A percentile compares a stretch with the other conserved stretches of the same genome.
phyloP scores from a whole-genome alignment of 2,888 invertebrate species.

The Gandaritis pyraliata region DNA sequence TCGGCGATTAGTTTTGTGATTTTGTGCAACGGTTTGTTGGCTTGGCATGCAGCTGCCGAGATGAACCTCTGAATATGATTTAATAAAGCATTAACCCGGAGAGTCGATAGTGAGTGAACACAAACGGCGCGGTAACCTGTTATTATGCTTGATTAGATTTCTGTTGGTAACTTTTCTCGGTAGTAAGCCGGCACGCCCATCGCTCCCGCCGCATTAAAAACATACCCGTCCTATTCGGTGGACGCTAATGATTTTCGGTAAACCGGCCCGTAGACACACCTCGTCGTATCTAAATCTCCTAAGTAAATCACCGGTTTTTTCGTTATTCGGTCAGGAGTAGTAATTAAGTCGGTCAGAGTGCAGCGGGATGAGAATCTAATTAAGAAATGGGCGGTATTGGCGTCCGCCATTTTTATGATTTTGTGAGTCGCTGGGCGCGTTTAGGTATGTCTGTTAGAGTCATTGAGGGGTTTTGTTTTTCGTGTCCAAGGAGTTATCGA shows the following conservation, averaged over 20 bases:
- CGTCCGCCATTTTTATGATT: slow-evolving; percentile 65
- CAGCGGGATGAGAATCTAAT: slow-evolving; percentile 81
- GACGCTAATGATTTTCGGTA: slow-evolving; percentile 84
- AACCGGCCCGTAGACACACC: slow-evolving; percentile 80
- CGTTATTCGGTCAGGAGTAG: slow-evolving; percentile 78
- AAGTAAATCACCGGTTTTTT: slow-evolving; percentile 81
- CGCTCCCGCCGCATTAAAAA: slow-evolving; percentile 82
- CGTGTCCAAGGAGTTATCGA: slow-evolving; percentile 57
- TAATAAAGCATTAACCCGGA: slow-evolving; percentile 80
- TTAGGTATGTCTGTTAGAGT: slow-evolving; percentile 43
- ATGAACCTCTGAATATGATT: slow-evolving; percentile 77
- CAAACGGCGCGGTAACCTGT: slow-evolving; percentile 82
- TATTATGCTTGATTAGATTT: slow-evolving; percentile 84
- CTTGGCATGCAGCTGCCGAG: slow-evolving; percentile 67
- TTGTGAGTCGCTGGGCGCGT: slow-evolving; percentile 45
- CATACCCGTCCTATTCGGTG: slow-evolving; percentile 79
- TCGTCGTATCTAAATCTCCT: slow-evolving; percentile 75
- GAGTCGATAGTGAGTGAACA: slow-evolving; percentile 78
- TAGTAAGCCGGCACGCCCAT: slow-evolving; percentile 82
- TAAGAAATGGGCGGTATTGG: slow-evolving; percentile 76
- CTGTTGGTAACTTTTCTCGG: slow-evolving; percentile 84
- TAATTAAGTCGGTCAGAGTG: slow-evolving; percentile 84
- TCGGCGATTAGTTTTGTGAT: slow-evolving; percentile 53
- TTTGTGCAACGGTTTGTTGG: slow-evolving; percentile 47
- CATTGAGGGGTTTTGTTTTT: slow-evolving; percentile 50